Conservation (phyloP, 2,113 vertebrate genomes). For the Calidris pygmaea region DNA sequence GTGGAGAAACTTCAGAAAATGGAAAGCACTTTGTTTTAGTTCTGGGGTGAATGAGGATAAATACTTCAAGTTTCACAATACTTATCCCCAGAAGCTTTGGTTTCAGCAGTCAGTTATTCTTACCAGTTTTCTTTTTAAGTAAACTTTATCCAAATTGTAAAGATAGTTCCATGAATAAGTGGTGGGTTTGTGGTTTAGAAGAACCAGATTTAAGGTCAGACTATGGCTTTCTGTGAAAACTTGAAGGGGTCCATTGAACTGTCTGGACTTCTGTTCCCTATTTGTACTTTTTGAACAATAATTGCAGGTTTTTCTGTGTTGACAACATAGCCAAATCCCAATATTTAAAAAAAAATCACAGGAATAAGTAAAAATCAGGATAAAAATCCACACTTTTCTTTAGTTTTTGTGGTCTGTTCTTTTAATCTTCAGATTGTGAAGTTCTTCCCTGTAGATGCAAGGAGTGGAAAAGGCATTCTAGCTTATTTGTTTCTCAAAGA, state of each 20-base stretch:
- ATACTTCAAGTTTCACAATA: neutral
- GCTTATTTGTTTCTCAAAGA: neutral
- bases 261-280: neutral
- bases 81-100: neutral
- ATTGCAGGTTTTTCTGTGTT: neutral
- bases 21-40: neutral
- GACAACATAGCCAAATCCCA: neutral
- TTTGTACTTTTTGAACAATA: neutral
- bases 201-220: neutral
- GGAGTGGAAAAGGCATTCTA: neutral
- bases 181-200: neutral
- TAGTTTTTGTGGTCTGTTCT: neutral
- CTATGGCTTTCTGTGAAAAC: neutral
- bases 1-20: neutral
- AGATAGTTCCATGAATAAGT: neutral
- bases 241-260: neutral
- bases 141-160: neutral
- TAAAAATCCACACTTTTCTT: neutral
- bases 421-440: neutral
- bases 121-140: neutral
- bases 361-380: neutral
- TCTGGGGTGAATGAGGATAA: neutral
- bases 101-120: neutral
- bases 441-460: neutral
- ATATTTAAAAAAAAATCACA: neutral